phyloP scores from a whole-genome alignment of 2,888 invertebrate species.

The Eilema sororculum region DNA sequence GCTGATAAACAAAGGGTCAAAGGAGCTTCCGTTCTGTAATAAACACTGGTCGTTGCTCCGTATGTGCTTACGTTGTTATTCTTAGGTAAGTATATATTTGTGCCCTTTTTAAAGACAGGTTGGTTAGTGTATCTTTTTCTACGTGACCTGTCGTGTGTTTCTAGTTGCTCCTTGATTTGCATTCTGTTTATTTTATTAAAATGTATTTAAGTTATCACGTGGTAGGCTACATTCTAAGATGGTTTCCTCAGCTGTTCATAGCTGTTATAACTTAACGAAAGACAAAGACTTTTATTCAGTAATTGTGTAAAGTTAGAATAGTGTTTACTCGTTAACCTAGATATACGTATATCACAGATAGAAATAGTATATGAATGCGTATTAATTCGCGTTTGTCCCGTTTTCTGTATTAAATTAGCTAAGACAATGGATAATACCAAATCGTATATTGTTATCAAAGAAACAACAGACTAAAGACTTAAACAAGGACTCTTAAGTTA shows the following conservation, averaged over 20 bases:
- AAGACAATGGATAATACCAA: background rate
- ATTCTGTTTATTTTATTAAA: background rate
- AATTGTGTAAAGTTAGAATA: too few species aligned
- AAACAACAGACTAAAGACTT: background rate
- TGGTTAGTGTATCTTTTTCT: background rate
- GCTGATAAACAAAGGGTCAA: conserved; percentile 84
- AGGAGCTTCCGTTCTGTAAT: conserved; percentile 74
- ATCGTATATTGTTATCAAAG: background rate
- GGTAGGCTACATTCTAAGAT: background rate
- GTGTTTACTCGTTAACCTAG: too few species aligned
- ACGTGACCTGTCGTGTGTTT: background rate
- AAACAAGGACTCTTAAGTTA: conserved; percentile 17
- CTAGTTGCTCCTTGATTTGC: too few species aligned
- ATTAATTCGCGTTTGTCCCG: too few species aligned
- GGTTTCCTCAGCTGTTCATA: too few species aligned
- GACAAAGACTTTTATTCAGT: too few species aligned
- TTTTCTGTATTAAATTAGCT: background rate
- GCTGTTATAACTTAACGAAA: too few species aligned
- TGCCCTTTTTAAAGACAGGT: background rate
- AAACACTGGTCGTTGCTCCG: conserved; percentile 55
- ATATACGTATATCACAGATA: too few species aligned
- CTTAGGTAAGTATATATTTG: background rate
- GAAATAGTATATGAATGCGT: too few species aligned
- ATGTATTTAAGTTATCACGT: background rate
- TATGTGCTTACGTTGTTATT: conserved; percentile 6